Percentiles rank a stretch among this genome's conserved stretches.
These are phyloP conservation scores for Ganaspis sp. DNA, from an alignment of 1,140 invertebrate species.

Conservation along the genomic window DNA sequence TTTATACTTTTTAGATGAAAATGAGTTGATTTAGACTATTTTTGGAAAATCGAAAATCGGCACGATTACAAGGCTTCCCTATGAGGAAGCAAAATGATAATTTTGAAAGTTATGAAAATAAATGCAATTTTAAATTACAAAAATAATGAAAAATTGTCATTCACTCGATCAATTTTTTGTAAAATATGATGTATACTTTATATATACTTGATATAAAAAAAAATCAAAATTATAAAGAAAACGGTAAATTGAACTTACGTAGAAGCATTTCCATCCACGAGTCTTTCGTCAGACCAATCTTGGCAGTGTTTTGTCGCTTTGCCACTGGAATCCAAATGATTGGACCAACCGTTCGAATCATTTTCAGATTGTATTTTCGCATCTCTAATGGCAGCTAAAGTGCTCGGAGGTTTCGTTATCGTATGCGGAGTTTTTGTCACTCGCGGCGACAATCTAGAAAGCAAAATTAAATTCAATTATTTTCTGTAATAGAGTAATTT, in stretches of 20 bases:
- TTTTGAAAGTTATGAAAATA: too few relatives aligned
- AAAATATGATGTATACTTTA: too few relatives aligned
- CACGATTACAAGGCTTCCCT: too few relatives aligned
- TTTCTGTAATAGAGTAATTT: too few relatives aligned
- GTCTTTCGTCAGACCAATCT: slow-evolving; percentile 68
- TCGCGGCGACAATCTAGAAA: slow-evolving; percentile 74
- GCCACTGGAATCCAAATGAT: slow-evolving; percentile 60
- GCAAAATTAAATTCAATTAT: neutral
- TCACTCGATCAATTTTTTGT: too few relatives aligned
- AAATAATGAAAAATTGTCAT: too few relatives aligned
- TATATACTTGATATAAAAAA: too few relatives aligned
- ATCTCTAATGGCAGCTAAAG: slow-evolving; percentile 63
- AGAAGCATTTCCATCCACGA: slow-evolving; percentile 60
- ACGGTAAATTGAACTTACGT: slow-evolving; percentile 61
- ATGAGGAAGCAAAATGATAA: too few relatives aligned
- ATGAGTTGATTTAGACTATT: too few relatives aligned
- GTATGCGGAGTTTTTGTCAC: slow-evolving; percentile 73
- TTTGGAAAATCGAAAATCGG: too few relatives aligned
- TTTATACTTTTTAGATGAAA: slow-evolving; percentile 29
- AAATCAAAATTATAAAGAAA: too few relatives aligned
- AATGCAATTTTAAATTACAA: too few relatives aligned
- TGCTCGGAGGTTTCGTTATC: slow-evolving; percentile 58
- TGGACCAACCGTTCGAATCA: slow-evolving; percentile 64
- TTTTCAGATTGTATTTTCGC: slow-evolving; percentile 62
- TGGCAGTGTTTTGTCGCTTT: slow-evolving; percentile 61